Conservation (phyloP, 2,113 vertebrate species). For the Lepisosteus osseus region DNA sequence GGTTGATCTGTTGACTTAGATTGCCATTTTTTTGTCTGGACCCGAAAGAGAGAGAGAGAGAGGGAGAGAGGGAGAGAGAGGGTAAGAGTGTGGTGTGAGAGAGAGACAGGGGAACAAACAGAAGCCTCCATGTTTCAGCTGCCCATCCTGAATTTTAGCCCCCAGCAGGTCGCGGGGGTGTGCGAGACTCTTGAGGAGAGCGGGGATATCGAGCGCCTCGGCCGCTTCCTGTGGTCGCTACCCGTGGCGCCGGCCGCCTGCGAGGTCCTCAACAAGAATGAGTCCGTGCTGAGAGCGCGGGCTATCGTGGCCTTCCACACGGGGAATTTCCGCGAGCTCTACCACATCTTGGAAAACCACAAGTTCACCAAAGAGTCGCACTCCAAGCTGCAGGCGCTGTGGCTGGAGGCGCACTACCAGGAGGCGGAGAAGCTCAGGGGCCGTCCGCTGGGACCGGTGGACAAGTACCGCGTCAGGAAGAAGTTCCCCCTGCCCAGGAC, state of each 20-base stretch:
- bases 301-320: conserved; percentile 97
- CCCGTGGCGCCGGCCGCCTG: conserved; percentile 96
- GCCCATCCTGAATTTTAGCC: conserved; percentile 98
- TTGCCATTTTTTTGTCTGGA: conserved; percentile 50
- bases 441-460: conserved; percentile 93
- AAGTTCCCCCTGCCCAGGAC: conserved; percentile 98
- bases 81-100: conserved; percentile 44
- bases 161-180: conserved; percentile 98
- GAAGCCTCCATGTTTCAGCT: conserved; percentile 96
- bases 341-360: conserved; percentile 96
- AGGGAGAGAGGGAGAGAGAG: conserved; percentile 39
- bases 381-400: conserved; percentile 94
- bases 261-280: conserved; percentile 96
- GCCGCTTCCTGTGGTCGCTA: conserved; percentile 97
- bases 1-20: conserved; percentile 52
- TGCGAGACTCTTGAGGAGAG: conserved; percentile 99
- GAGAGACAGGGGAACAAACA: conserved; percentile 38
- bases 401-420: conserved; percentile 98
- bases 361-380: conserved; percentile 99
- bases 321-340: conserved; percentile 96
- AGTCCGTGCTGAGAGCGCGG: conserved; percentile 90
- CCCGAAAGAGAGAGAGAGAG: conserved; percentile 29
- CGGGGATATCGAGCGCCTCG: conserved; percentile 95
- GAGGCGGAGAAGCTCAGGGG: conserved; percentile 97
- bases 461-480: conserved; percentile 98